Conservation (phyloP, 2,113 vertebrate species). For the Rousettus leschenaultii region DNA sequence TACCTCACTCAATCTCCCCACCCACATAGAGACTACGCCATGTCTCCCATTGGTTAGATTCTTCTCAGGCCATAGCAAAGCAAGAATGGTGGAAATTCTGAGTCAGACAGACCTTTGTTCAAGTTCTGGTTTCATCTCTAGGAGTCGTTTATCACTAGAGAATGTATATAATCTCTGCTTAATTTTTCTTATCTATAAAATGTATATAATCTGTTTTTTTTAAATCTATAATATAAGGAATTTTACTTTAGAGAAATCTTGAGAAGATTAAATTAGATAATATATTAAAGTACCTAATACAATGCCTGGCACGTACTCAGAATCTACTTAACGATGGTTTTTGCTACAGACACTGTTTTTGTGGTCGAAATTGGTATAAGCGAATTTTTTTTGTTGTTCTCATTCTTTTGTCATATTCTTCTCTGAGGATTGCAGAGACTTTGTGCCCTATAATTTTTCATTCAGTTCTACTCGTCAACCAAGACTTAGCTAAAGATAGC, state of each 20-base stretch:
- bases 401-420: background rate
- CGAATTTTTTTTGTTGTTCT: background rate
- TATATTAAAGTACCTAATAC: background rate
- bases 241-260: background rate
- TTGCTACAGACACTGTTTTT: background rate
- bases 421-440: background rate
- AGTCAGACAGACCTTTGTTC: background rate
- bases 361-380: background rate
- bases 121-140: background rate
- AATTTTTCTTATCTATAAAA: background rate
- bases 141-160: background rate
- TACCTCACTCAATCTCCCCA: background rate
- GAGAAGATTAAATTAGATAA: background rate
- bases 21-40: background rate
- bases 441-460: conserved; percentile 2
- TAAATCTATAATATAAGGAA: background rate
- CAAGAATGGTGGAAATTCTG: background rate
- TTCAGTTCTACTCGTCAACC: conserved; percentile 31
- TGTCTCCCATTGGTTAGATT: background rate
- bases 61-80: background rate
- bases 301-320: background rate
- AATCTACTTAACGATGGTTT: background rate
- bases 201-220: background rate
- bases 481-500: conserved; percentile 31
- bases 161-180: background rate